phyloP scores from a whole-genome alignment of 1,140 invertebrate genomes.

The Caligus rogercresseyi region DNA sequence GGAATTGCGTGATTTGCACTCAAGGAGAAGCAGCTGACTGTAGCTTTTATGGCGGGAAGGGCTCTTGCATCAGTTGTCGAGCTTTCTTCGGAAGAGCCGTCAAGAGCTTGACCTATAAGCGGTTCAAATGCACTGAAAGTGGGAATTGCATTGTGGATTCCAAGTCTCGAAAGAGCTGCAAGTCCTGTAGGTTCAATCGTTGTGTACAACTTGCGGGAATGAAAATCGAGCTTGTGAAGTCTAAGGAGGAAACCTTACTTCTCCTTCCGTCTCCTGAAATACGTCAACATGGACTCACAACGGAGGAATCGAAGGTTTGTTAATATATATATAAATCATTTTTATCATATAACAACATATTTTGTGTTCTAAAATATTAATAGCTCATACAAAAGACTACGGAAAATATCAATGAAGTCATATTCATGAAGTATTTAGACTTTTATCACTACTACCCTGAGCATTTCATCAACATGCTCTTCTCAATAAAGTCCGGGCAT shows the following conservation, averaged over 20 bases:
- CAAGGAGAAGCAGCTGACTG: neutral
- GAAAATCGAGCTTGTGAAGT: neutral
- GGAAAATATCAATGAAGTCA: neutral
- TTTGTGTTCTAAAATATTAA: no score
- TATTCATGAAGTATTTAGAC: neutral
- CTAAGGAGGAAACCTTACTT: neutral
- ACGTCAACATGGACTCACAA: neutral
- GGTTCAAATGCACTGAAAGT: neutral
- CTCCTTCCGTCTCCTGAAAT: neutral
- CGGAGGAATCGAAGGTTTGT: neutral
- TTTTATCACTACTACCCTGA: neutral
- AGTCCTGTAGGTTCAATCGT: neutral
- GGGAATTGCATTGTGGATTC: neutral
- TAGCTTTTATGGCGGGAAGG: neutral
- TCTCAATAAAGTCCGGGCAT: neutral
- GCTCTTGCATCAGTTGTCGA: neutral
- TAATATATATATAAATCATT: neutral
- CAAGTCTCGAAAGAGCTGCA: neutral
- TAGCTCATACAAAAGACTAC: neutral
- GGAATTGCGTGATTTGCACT: neutral
- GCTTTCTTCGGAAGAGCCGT: neutral
- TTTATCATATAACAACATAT: no score
- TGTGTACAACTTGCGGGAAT: neutral
- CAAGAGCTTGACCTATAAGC: neutral
- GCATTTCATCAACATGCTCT: neutral